Evolutionary conservation across 2,888 invertebrate genomes (phyloP).

Genomic region (Epirrhoe tristata): DNA sequence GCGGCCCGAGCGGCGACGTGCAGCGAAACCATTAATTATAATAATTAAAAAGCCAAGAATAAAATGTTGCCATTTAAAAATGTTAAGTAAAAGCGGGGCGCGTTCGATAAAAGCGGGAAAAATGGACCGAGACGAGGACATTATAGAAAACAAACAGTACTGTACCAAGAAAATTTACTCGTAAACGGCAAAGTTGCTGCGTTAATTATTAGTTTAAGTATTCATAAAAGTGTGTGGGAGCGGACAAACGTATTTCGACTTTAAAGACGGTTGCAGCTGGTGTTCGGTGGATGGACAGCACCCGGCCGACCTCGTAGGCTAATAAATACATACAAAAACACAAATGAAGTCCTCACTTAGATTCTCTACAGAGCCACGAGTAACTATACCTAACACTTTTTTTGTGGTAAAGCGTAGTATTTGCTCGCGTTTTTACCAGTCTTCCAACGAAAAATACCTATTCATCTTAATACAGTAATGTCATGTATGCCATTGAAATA

Average conservation of each 20-base stretch:
- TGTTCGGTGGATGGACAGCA: slow-evolving; percentile 49
- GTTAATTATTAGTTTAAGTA: slow-evolving; percentile 79
- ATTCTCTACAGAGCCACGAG: too few species aligned
- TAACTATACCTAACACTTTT: too few species aligned
- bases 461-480: too few species aligned
- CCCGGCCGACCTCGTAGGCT: slow-evolving; percentile 4
- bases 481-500: too few species aligned
- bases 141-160: slow-evolving; percentile 68
- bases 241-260: slow-evolving; percentile 59
- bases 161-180: slow-evolving; percentile 65
- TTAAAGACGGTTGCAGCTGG: slow-evolving; percentile 64
- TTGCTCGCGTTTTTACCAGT: too few species aligned
- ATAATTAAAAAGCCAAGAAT: slow-evolving; percentile 63
- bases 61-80: slow-evolving; percentile 62
- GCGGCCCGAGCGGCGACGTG: slow-evolving; percentile 48
- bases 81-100: slow-evolving; percentile 58
- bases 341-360: too few species aligned
- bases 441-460: too few species aligned
- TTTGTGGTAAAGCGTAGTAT: too few species aligned
- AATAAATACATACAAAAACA: too few species aligned
- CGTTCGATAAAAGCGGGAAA: slow-evolving; percentile 67
- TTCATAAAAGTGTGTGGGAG: slow-evolving; percentile 69
- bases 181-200: slow-evolving; percentile 70
- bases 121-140: slow-evolving; percentile 64
- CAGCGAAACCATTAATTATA: slow-evolving; percentile 68